phyloP scores from a whole-genome alignment of 2,888 invertebrate genomes.

The Pemphredon lugubris region DNA sequence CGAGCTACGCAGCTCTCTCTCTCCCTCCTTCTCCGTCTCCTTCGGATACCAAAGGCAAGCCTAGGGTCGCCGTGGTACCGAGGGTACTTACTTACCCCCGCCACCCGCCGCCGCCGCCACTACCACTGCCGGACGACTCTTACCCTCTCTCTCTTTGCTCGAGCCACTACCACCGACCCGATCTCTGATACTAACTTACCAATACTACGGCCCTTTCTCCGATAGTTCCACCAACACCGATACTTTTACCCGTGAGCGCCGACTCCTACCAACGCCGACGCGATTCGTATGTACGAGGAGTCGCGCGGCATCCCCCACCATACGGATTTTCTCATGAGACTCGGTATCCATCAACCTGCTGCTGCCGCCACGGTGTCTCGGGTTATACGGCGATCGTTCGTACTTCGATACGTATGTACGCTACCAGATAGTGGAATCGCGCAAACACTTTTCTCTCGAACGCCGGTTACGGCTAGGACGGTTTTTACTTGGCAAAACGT shows the following conservation, averaged over 20 bases:
- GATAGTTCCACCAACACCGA: slow-evolving; percentile 34
- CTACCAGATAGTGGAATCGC: too few species aligned
- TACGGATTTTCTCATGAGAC: slow-evolving; percentile 72
- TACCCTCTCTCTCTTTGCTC: slow-evolving; percentile 71
- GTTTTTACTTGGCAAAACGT: too few species aligned
- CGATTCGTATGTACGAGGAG: slow-evolving; percentile 77
- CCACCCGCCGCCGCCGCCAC: slow-evolving; percentile 49
- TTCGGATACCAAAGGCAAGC: slow-evolving; percentile 53
- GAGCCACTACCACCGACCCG: slow-evolving; percentile 78
- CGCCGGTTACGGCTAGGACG: neutral
- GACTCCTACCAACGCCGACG: slow-evolving; percentile 80
- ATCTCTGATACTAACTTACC: slow-evolving; percentile 2
- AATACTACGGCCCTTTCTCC: too few species aligned
- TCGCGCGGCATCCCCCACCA: slow-evolving; percentile 82
- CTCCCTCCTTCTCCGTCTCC: slow-evolving; percentile 29
- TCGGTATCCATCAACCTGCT: slow-evolving; percentile 74
- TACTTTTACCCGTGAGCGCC: too few species aligned
- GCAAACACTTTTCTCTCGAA: too few species aligned
- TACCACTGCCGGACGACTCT: slow-evolving; percentile 46
- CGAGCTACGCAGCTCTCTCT: neutral
- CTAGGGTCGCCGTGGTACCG: slow-evolving; percentile 61
- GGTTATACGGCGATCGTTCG: slow-evolving; percentile 29
- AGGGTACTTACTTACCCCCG: slow-evolving; percentile 62
- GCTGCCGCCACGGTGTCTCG: slow-evolving; percentile 67
- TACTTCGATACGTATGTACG: neutral